Evolutionary conservation across 2,113 vertebrate species (phyloP), one percentile per base, ranked within the genome.

Genomic region (Mustela lutreola): DNA sequence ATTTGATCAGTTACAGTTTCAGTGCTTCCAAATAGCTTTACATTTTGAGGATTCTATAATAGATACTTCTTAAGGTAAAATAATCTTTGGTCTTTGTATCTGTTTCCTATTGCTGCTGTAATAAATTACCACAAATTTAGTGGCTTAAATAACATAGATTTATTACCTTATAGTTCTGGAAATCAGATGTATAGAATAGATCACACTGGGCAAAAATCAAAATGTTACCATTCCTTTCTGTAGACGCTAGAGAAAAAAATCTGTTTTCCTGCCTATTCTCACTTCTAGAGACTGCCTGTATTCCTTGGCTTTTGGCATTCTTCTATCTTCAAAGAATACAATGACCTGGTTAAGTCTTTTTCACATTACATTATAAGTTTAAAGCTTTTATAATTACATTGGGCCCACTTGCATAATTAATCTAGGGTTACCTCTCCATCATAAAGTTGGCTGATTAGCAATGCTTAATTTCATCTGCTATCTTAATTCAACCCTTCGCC

Each of bases 1-100:
- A 73, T 82, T 81, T 98, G 65, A 95, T 98, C 33, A 96, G 75
- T 93, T 91, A 75, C 11, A 70, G 1, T 95, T 92, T 96, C 85
- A 92, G 76, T 70, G 65, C 18, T 45, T 65, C 80, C 8, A 45
- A 53, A 36, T 56, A 89, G 58, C 0, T 0, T 98, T 97, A 3
- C 22, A 7, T 95, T 11, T 10, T 83, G 42, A 95, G 22, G 26
- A 33, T 26, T 88, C 65, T 4, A 15, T 24, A 89, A 80, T 15
- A 33, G 26, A 75, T 36, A 36, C 1, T 53, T 97, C 88, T 93
- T 62, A 58, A 36, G 79, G 4, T 86, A 88, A 93, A 95, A 95
- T 11, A 2, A 12, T 95, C 12, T 67, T 95, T 76, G 21, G 2
- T 92, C 60, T n/a, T 4, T 58, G 16, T 85, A 31, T 96, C 82